A percentile compares a stretch with the other conserved stretches of the same genome.
Conservation (phyloP, 2,888 invertebrate genomes). For the Gymnosoma rotundatum region DNA sequence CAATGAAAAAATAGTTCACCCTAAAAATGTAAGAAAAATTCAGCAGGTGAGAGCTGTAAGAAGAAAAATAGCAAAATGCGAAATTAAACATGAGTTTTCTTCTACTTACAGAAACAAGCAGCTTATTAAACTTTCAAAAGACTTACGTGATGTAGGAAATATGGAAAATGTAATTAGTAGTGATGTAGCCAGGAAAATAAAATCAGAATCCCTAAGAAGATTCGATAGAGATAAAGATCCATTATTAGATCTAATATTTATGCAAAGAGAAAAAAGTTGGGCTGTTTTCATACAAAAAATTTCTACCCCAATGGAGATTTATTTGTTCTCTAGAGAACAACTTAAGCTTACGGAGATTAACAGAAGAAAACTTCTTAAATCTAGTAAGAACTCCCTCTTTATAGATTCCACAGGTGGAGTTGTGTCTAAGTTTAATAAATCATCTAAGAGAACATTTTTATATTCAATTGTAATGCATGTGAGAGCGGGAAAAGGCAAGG, state of each 20-base stretch:
- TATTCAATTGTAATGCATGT: not conserved
- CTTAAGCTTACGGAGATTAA: not conserved
- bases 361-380: not conserved
- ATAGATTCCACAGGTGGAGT: conserved; percentile 22
- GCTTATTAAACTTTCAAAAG: not conserved
- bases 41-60: conserved; percentile 17
- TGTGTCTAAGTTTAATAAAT: conserved; percentile 9
- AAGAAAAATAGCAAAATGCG: not conserved
- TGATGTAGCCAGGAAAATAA: not conserved
- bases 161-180: too few species aligned
- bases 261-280: conserved; percentile 16
- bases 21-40: not conserved
- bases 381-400: not conserved
- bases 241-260: not conserved
- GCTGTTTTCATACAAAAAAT: conserved; percentile 7
- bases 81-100: conserved; percentile 18
- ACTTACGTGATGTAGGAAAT: not conserved
- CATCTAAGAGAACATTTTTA: not conserved
- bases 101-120: conserved; percentile 1
- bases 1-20: not conserved
- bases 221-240: not conserved
- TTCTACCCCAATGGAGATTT: not conserved
- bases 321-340: not conserved
- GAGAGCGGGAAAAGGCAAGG: not conserved
- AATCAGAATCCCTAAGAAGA: not conserved